Percentiles rank a stretch among this genome's conserved stretches.
Evolutionary conservation across 1,140 invertebrate species (phyloP).

Genomic region (Steinernema khuongi): DNA sequence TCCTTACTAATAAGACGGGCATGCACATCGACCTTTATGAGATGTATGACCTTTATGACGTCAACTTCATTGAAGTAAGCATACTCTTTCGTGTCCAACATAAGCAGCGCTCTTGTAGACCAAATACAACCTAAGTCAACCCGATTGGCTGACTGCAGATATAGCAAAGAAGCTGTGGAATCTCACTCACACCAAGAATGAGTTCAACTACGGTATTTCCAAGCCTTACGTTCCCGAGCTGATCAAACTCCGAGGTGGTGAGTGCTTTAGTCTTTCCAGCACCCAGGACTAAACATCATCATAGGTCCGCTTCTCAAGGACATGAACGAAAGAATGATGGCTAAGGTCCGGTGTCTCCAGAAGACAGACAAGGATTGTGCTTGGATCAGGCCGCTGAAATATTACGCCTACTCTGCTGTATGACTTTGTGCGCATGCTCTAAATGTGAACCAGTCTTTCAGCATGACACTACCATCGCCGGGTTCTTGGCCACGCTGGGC

Average conservation of each 20-base stretch:
- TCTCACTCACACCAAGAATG: slow-evolving; percentile 36
- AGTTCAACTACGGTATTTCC: slow-evolving; percentile 45
- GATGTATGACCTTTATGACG: slow-evolving; percentile 41
- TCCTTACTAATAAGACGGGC: slow-evolving; percentile 41
- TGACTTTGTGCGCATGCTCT: not conserved
- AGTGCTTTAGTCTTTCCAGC: not conserved
- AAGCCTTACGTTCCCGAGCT: slow-evolving; percentile 49
- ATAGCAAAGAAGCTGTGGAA: slow-evolving; percentile 36
- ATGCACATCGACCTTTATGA: slow-evolving; percentile 30
- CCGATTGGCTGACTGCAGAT: slow-evolving; percentile 41
- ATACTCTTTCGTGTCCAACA: not conserved
- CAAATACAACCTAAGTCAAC: slow-evolving; percentile 49
- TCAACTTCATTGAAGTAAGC: slow-evolving; percentile 45
- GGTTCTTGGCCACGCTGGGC: slow-evolving; percentile 45
- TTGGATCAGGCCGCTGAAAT: slow-evolving; percentile 47
- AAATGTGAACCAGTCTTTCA: slow-evolving; percentile 23
- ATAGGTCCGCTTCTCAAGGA: slow-evolving; percentile 38
- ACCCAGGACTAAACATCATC: slow-evolving; percentile 7
- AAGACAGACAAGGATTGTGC: slow-evolving; percentile 24
- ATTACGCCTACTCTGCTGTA: slow-evolving; percentile 54
- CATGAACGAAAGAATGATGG: slow-evolving; percentile 41
- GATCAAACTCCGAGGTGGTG: slow-evolving; percentile 47
- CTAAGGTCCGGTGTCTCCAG: slow-evolving; percentile 21
- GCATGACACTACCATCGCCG: slow-evolving; percentile 51
- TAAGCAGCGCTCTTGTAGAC: slow-evolving; percentile 25